Conservation (phyloP, 2,888 invertebrate species). For the Cheilosia vulpina region DNA sequence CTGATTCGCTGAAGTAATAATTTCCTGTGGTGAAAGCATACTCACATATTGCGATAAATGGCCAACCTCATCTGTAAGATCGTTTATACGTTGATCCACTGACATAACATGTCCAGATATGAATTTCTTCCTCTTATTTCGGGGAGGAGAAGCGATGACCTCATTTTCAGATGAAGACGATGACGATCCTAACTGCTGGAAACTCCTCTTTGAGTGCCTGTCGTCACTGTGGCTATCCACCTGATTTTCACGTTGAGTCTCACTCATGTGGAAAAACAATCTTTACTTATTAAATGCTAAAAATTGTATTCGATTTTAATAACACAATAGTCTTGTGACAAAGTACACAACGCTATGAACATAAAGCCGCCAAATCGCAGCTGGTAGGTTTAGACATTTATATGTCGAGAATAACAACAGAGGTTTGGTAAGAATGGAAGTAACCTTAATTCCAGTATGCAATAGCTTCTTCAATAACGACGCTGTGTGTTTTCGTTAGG, state of each 20-base stretch:
- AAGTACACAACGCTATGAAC: no score
- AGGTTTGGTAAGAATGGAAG: no score
- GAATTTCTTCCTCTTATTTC: constrained; percentile 13
- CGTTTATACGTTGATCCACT: background rate
- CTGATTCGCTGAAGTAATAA: no score
- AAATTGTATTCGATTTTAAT: background rate
- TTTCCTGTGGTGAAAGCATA: no score
- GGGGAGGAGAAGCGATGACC: background rate
- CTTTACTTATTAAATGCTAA: background rate
- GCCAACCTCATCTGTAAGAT: background rate
- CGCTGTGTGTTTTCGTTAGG: no score
- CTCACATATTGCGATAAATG: no score
- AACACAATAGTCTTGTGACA: no score
- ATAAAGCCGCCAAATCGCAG: no score
- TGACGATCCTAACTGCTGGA: background rate
- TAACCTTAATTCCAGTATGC: no score
- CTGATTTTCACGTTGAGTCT: background rate
- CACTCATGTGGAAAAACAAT: background rate
- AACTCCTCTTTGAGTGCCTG: background rate
- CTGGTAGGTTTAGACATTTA: no score
- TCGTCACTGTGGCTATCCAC: background rate
- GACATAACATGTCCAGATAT: constrained; percentile 2
- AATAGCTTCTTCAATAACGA: no score
- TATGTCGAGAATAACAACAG: no score
- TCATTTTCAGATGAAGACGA: background rate